These are phyloP conservation scores for Grantiella picta DNA, from an alignment of 2,113 vertebrate genomes.

Conservation along the genomic window DNA sequence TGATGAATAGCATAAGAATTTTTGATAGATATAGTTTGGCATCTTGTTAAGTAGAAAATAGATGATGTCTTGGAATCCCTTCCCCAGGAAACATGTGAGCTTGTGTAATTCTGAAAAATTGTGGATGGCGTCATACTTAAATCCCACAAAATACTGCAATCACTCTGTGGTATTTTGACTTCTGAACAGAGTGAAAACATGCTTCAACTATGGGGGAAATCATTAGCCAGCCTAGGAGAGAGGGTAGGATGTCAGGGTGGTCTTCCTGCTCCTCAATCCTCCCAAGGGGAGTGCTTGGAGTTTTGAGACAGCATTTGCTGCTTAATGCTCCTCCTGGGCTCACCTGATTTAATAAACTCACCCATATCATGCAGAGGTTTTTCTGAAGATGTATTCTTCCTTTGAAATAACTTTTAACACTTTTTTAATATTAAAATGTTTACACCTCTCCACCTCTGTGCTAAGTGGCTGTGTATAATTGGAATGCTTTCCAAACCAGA, in stretches of 20 bases:
- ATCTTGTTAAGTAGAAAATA: neutral
- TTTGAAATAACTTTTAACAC: neutral
- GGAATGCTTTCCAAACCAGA: neutral
- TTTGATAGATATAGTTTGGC: neutral
- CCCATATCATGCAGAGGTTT: neutral
- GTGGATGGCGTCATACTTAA: slow-evolving; percentile 41
- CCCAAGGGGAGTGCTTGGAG: neutral
- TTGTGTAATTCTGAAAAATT: slow-evolving; percentile 52
- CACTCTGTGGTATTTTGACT: slow-evolving; percentile 37
- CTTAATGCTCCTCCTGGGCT: neutral
- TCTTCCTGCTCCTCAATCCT: neutral
- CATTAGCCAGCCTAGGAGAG: neutral
- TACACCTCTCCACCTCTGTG: neutral
- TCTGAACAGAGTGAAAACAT: slow-evolving; percentile 12
- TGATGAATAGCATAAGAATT: neutral
- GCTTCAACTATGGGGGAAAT: neutral
- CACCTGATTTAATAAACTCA: neutral
- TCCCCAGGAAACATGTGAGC: slow-evolving; percentile 41
- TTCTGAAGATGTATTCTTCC: neutral
- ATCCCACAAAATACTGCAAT: slow-evolving; percentile 57
- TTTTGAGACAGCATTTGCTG: neutral
- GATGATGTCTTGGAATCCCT: neutral
- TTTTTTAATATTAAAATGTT: neutral
- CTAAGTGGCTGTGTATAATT: neutral
- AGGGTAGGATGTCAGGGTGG: neutral